Percentiles rank a stretch among this genome's conserved stretches.
Evolutionary conservation across 2,797 vertebrate species (phyloP).

Genomic region (Neosilurus hyrtlii): DNA sequence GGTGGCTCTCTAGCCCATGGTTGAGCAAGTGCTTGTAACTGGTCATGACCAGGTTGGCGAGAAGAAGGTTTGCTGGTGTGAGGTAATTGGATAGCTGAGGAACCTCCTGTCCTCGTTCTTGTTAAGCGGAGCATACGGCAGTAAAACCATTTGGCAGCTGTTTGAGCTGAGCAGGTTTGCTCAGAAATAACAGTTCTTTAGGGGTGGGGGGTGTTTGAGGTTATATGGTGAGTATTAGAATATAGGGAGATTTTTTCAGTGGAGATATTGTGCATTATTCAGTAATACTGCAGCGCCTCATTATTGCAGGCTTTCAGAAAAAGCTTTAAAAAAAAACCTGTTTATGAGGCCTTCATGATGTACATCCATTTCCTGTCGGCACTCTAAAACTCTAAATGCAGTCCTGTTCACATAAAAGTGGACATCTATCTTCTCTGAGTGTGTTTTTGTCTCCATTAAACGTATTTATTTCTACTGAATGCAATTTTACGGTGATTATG

Average conservation of each 20-base stretch:
- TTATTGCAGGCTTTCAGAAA: conserved; percentile 8
- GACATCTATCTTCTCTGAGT: background rate
- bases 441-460: background rate
- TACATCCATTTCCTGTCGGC: background rate
- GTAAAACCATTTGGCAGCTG: conserved; percentile 43
- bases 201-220: conserved; percentile 25
- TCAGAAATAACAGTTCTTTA: conserved; percentile 27
- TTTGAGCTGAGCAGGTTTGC: conserved; percentile 41
- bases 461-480: background rate
- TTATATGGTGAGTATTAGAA: conserved; percentile 13
- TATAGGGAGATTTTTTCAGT: conserved; percentile 20
- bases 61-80: conserved; percentile 24
- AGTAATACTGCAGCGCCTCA: background rate
- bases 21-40: background rate
- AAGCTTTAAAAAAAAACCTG: background rate
- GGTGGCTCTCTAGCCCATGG: too few relatives aligned
- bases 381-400: background rate
- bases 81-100: conserved; percentile 50
- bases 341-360: background rate
- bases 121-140: conserved; percentile 49
- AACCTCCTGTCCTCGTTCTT: conserved; percentile 40
- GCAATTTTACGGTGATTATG: background rate
- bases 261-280: conserved; percentile 9
- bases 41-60: background rate
- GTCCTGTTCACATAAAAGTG: background rate